These are phyloP conservation scores for Xiphophorus couchianus DNA, from an alignment of 2,113 vertebrate species.

Conservation along the genomic window DNA sequence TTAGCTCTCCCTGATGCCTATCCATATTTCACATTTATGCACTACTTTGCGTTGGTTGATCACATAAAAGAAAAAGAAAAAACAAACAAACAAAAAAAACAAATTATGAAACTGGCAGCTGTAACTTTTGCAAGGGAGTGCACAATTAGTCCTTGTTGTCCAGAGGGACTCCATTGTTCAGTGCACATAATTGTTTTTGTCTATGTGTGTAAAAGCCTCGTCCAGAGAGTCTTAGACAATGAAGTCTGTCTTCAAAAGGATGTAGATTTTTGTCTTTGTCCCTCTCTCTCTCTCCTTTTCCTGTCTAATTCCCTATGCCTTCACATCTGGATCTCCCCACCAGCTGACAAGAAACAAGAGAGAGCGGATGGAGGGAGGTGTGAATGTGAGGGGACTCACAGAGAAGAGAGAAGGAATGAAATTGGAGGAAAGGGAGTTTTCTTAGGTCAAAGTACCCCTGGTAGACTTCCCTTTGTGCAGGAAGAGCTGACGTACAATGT, in stretches of 20 bases:
- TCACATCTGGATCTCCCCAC: constrained; percentile 74
- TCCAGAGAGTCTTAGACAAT: constrained; percentile 66
- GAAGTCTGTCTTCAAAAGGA: constrained; percentile 57
- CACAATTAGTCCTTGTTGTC: constrained; percentile 51
- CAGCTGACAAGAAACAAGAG: constrained; percentile 76
- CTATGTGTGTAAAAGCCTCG: constrained; percentile 50
- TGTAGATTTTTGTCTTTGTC: constrained; percentile 55
- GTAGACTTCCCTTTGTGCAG: constrained; percentile 44
- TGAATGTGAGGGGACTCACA: neutral
- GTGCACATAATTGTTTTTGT: constrained; percentile 63
- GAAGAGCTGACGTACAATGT: constrained; percentile 46
- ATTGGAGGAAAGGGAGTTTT: constrained; percentile 52
- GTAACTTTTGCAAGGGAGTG: neutral
- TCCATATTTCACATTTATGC: too few species aligned
- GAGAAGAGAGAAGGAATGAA: constrained; percentile 30
- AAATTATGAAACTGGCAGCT: neutral
- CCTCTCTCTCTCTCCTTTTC: constrained; percentile 40
- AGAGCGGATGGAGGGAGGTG: constrained; percentile 58
- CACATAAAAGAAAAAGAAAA: too few species aligned
- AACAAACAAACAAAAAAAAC: too few species aligned
- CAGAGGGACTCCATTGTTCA: constrained; percentile 68
- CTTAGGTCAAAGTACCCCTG: constrained; percentile 29
- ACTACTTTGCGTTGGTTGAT: too few species aligned
- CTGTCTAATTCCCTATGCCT: constrained; percentile 51
- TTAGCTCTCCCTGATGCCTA: too few species aligned